Conservation (phyloP, 2,888 invertebrate species). For the Brachylomia viminalis region DNA sequence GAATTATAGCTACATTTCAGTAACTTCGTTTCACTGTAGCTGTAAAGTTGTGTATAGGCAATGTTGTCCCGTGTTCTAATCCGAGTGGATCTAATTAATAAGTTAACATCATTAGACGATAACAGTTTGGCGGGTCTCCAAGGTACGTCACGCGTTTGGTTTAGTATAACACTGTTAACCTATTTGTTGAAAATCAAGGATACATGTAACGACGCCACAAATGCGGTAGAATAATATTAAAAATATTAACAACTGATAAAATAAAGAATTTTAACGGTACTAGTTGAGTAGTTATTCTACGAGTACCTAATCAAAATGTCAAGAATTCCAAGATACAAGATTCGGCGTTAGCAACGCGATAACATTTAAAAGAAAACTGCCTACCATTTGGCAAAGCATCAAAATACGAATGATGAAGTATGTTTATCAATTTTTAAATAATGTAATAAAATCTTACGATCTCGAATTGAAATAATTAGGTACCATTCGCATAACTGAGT, state of each 20-base stretch:
- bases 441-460: constrained; percentile 29
- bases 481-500: not conserved
- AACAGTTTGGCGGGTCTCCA: constrained; percentile 80
- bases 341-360: constrained; percentile 34
- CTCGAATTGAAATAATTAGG: constrained; percentile 22
- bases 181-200: constrained; percentile 79
- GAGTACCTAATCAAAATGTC: constrained; percentile 18
- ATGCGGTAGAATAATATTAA: constrained; percentile 31
- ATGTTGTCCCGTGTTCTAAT: constrained; percentile 62
- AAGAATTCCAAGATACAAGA: constrained; percentile 8
- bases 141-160: constrained; percentile 75
- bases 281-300: constrained; percentile 11
- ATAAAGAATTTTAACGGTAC: constrained; percentile 1
- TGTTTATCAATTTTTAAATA: constrained; percentile 36
- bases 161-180: constrained; percentile 82
- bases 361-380: constrained; percentile 40
- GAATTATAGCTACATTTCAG: constrained; percentile 68
- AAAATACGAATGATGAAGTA: constrained; percentile 55
- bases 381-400: constrained; percentile 70
- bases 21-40: constrained; percentile 61
- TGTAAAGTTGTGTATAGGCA: constrained; percentile 57
- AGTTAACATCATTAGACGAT: constrained; percentile 78
- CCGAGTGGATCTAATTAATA: constrained; percentile 79
- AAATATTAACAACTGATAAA: constrained; percentile 5
- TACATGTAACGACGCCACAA: constrained; percentile 60